Percentiles rank a stretch among this genome's conserved stretches.
phyloP scores from a whole-genome alignment of 2,797 vertebrate genomes.

The Zenarchopterus dispar region DNA sequence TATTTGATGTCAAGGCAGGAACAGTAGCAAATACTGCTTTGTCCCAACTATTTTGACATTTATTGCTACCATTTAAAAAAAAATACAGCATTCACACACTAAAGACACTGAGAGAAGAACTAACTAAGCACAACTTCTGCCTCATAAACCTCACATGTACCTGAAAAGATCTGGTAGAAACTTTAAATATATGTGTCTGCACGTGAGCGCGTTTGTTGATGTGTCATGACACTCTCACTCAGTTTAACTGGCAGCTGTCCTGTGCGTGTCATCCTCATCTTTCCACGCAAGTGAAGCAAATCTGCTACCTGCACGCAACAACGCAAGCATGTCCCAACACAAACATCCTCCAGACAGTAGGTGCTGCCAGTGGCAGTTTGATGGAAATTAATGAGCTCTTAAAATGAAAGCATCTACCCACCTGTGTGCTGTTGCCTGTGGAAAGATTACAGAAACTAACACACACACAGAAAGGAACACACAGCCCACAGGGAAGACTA shows the following conservation, averaged over 20 bases:
- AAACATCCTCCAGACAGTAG: conserved; percentile 54
- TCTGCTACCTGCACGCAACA: conserved; percentile 7
- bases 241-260: conserved; percentile 62
- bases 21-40: too few relatives aligned
- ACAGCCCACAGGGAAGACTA: conserved; percentile 64
- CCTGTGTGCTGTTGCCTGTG: conserved; percentile 56
- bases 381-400: conserved; percentile 71
- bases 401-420: conserved; percentile 66
- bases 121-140: conserved; percentile 3
- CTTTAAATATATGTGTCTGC: neutral
- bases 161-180: conserved; percentile 15
- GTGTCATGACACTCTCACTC: conserved; percentile 41
- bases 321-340: conserved; percentile 12
- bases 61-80: too few relatives aligned
- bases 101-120: neutral
- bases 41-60: neutral
- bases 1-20: too few relatives aligned
- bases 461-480: conserved; percentile 34
- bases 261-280: conserved; percentile 39
- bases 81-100: neutral
- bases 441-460: conserved; percentile 46
- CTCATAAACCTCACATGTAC: conserved; percentile 7
- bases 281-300: conserved; percentile 34
- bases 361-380: conserved; percentile 65
- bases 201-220: conserved; percentile 16